phyloP scores from a whole-genome alignment of 2,113 vertebrate genomes.

The Oenanthe melanoleuca region DNA sequence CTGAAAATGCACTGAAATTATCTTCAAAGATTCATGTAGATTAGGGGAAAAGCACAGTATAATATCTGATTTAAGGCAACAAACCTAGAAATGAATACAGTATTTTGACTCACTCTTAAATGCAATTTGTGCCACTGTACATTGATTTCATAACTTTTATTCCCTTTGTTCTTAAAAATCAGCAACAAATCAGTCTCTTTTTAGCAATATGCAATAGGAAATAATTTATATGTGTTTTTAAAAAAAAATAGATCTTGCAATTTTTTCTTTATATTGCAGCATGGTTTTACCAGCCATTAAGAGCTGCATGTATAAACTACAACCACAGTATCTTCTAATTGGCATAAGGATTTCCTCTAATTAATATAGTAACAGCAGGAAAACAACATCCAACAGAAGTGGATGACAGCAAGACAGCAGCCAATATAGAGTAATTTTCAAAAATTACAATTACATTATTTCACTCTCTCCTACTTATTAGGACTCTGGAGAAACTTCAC shows the following conservation, averaged over 20 bases:
- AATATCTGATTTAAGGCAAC: background rate
- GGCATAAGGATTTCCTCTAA: background rate
- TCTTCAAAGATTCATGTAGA: background rate
- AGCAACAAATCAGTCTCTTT: background rate
- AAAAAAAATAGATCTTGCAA: background rate
- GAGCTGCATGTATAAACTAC: background rate
- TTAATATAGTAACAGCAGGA: background rate
- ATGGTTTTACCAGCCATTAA: background rate
- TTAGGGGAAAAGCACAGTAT: background rate
- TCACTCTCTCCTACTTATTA: background rate
- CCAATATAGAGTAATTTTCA: background rate
- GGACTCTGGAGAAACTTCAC: background rate
- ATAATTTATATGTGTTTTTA: background rate
- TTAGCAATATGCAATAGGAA: background rate
- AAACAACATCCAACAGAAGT: background rate
- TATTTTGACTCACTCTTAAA: background rate
- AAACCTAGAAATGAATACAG: background rate
- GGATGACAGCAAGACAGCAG: background rate
- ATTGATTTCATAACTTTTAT: background rate
- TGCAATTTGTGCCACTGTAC: background rate
- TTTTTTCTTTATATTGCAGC: background rate
- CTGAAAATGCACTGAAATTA: background rate
- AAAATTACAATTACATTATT: background rate
- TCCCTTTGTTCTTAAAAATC: background rate
- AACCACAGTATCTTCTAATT: background rate